Evolutionary conservation across 2,113 vertebrate genomes (phyloP).

Genomic region (Australoheros scitulus): DNA sequence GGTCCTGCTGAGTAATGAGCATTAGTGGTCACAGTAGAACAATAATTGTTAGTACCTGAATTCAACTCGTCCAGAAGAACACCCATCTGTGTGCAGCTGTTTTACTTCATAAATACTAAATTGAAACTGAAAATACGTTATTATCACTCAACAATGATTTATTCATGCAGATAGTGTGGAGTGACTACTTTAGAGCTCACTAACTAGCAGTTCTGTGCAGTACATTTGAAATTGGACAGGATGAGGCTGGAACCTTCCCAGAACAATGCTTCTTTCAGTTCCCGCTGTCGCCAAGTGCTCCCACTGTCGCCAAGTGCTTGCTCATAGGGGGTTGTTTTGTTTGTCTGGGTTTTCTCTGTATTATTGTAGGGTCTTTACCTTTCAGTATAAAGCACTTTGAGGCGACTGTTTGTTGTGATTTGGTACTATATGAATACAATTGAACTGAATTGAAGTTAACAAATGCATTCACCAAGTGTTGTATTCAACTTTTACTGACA

Average conservation of each 20-base stretch:
- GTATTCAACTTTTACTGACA: background rate
- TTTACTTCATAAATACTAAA: conserved; percentile 17
- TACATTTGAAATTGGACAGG: background rate
- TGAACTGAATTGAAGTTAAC: background rate
- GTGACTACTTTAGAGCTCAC: background rate
- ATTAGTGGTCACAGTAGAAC: conserved; percentile 13
- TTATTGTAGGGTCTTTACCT: too few relatives aligned
- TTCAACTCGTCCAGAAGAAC: conserved; percentile 14
- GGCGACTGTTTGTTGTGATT: too few relatives aligned
- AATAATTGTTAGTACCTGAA: background rate
- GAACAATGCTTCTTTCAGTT: background rate
- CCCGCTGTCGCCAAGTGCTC: too few relatives aligned
- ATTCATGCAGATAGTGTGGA: conserved; percentile 6
- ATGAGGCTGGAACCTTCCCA: background rate
- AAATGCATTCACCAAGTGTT: background rate
- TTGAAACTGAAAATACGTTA: conserved; percentile 7
- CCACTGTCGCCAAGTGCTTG: too few relatives aligned
- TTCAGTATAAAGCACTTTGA: too few relatives aligned
- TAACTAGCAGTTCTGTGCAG: background rate
- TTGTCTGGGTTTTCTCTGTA: too few relatives aligned
- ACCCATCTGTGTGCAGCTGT: conserved; percentile 24
- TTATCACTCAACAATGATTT: conserved; percentile 13
- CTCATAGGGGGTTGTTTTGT: too few relatives aligned
- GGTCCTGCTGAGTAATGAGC: conserved; percentile 15
- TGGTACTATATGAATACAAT: too few relatives aligned